These are phyloP conservation scores for Metopolophium dirhodum DNA, from an alignment of 1,140 invertebrate species.

Conservation along the genomic window DNA sequence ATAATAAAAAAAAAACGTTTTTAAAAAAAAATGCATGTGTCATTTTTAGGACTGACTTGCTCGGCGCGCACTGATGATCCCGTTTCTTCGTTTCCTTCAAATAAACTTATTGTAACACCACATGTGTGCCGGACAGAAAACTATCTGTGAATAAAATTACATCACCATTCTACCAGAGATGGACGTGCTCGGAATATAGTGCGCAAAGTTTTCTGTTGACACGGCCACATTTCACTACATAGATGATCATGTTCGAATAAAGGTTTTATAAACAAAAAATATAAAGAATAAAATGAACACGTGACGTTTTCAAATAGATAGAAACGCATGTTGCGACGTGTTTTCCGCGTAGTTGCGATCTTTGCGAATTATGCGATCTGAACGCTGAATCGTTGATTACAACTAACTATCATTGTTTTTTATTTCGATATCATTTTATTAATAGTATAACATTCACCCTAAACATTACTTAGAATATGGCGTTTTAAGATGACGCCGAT, in stretches of 20 bases:
- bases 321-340: not conserved
- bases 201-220: not conserved
- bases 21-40: not conserved
- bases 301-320: not conserved
- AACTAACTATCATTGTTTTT: not conserved
- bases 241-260: not conserved
- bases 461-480: too few species aligned
- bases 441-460: too few species aligned
- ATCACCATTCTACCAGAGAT: not conserved
- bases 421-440: too few species aligned
- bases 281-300: not conserved
- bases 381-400: not conserved
- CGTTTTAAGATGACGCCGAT: too few species aligned
- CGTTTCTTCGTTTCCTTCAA: not conserved
- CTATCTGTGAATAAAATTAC: conserved; percentile 29
- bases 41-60: not conserved
- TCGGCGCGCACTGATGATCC: not conserved
- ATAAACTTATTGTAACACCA: conserved; percentile 9
- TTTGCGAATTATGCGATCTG: too few species aligned
- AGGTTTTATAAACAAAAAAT: not conserved
- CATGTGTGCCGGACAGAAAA: not conserved
- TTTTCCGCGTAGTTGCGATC: not conserved
- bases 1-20: not conserved
- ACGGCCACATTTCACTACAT: not conserved
- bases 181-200: not conserved